Conservation (phyloP, 2,797 vertebrate species). For the Pangasius sanitwongsei region DNA sequence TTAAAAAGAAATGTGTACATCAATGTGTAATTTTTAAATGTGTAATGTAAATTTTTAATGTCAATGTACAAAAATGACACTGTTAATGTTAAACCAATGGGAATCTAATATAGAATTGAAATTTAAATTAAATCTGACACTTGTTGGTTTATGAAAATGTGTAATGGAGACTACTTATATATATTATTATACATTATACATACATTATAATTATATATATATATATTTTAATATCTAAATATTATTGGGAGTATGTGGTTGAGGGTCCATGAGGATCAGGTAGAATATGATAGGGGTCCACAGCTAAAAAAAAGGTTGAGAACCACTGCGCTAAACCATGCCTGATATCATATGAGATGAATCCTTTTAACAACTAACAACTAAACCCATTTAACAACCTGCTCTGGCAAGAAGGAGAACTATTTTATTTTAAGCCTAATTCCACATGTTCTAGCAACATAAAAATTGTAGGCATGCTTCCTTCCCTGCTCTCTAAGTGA, state of each 20-base stretch:
- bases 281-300: no score
- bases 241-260: no score
- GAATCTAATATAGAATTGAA: background rate
- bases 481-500: slow-evolving; percentile 15
- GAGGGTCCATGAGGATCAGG: no score
- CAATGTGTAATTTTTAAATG: background rate
- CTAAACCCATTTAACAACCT: no score
- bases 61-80: background rate
- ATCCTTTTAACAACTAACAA: no score
- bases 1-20: background rate
- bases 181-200: no score
- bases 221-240: no score
- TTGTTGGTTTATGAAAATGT: background rate
- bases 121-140: background rate
- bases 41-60: background rate
- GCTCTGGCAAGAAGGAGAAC: background rate
- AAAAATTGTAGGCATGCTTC: background rate
- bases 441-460: background rate
- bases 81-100: background rate
- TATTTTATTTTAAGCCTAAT: background rate
- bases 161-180: background rate
- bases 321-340: background rate
- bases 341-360: background rate
- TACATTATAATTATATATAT: no score
- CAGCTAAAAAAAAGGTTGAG: background rate